Percentiles rank a stretch among this genome's conserved stretches.
Evolutionary conservation across 2,113 vertebrate genomes (phyloP).

Genomic region (Rhynchopsitta pachyrhyncha): DNA sequence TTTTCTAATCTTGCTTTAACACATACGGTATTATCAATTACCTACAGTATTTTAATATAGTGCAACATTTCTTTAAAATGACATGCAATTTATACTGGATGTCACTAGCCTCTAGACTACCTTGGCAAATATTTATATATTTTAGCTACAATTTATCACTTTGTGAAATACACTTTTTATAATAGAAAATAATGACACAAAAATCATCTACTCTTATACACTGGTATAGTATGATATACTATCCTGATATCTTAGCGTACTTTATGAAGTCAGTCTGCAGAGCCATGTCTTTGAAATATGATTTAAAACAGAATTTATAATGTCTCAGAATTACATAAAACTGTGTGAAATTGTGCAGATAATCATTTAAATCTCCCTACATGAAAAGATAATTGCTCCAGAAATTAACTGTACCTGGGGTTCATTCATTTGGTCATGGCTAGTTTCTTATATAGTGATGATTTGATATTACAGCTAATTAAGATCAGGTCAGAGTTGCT

Average conservation of each 20-base stretch:
- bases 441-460: slow-evolving; percentile 97
- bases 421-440: slow-evolving; percentile 99
- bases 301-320: slow-evolving; percentile 89
- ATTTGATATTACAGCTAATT: slow-evolving; percentile 99
- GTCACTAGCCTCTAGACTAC: neutral
- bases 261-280: slow-evolving; percentile 66
- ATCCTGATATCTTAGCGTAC: slow-evolving; percentile 48
- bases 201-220: slow-evolving; percentile 33
- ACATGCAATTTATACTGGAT: slow-evolving; percentile 2
- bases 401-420: slow-evolving; percentile 99
- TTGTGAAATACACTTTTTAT: slow-evolving; percentile 51
- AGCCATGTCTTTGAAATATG: slow-evolving; percentile 83
- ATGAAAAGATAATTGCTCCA: slow-evolving; percentile 99
- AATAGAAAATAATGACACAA: slow-evolving; percentile 67
- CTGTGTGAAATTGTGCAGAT: slow-evolving; percentile 99
- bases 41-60: slow-evolving; percentile 17
- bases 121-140: neutral
- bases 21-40: neutral
- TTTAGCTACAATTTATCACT: slow-evolving; percentile 30
- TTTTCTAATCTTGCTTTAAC: slow-evolving; percentile 14
- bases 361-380: slow-evolving; percentile 99
- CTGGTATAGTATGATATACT: slow-evolving; percentile 6
- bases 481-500: slow-evolving; percentile 99
- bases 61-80: slow-evolving; percentile 25
- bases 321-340: slow-evolving; percentile 89